A percentile compares a stretch with the other conserved stretches of the same genome.
These are phyloP conservation scores for Pithys albifrons DNA, from an alignment of 2,113 vertebrate genomes.

Conservation along the genomic window DNA sequence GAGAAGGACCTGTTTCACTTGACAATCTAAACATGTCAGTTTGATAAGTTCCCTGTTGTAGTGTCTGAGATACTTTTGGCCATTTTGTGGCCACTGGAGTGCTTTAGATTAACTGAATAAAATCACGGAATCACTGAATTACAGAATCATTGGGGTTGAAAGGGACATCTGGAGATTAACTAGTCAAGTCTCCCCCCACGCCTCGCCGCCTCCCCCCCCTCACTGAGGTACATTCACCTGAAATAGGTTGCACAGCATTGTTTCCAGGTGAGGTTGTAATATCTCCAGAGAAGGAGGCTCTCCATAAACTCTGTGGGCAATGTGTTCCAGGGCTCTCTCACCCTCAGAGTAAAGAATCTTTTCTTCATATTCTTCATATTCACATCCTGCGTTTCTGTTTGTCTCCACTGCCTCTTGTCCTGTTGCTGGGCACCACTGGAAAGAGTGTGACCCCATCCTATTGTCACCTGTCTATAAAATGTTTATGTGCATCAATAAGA, in stretches of 20 bases:
- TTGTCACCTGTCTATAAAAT: background rate
- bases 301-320: no score
- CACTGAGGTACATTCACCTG: background rate
- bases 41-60: background rate
- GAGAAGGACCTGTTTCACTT: background rate
- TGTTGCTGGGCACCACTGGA: background rate
- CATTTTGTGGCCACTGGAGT: background rate
- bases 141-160: no score
- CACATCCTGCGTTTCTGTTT: background rate
- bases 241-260: background rate
- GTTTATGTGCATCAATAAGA: background rate
- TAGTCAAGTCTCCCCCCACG: no score
- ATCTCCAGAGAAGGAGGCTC: background rate
- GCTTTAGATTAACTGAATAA: background rate
- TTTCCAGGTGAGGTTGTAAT: background rate
- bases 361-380: no score
- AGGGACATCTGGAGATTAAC: background rate
- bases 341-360: background rate
- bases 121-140: background rate
- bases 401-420: background rate
- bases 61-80: background rate
- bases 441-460: background rate
- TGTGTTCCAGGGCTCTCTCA: no score
- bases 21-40: background rate
- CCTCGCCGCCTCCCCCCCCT: accelerated